Evolutionary conservation across 2,797 vertebrate genomes (phyloP), one percentile per base, ranked within the genome.

Genomic region (Leptoclinus maculatus): DNA sequence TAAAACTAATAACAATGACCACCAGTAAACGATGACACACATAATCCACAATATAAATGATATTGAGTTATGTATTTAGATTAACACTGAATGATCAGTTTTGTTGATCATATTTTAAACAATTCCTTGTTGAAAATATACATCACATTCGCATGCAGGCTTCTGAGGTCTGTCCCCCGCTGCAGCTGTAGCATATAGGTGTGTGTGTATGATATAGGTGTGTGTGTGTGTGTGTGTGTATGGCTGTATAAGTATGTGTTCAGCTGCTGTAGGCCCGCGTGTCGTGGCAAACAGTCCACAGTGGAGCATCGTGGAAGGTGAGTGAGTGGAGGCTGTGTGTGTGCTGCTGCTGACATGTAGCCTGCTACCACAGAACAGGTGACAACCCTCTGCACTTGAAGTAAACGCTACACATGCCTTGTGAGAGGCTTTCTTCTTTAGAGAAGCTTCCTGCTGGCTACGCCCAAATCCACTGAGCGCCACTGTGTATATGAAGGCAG

Each of bases 371-470:
- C 88, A 89, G 81, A 92, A 92, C 92, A 94, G 92, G 91, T 94
- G 93, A 94, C 92, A 93, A 72, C 84, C 90, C 90, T 76, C 81
- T 47, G 88, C 87, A 92, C 76, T 82, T 89, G 85, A 87, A 88
- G 84, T 74, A 70, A 89, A 88, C 87, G 89, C 85, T 87, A 84
- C 88, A 82, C 85, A 71, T 75, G 83, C 75, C 66, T 88, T 90
- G 87, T 89, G 79, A 86, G 90, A 60, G 83, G 8, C 82, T 79
- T 74, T 67, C 66, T 76, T 76, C 72, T 77, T 65, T 29, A 71
- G 51, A 82, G 56, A 89, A 66, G 75, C 80, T 80, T 78, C 82
- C 86, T 84, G 79, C 79, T 83, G 79, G 83, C 82, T 41, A 80
- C 77, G 62, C 82, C 83, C 85, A 75, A 80, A 87, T 78, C 76